Evolutionary conservation across 2,888 invertebrate species (phyloP).

Genomic region (Synergus japonicus): DNA sequence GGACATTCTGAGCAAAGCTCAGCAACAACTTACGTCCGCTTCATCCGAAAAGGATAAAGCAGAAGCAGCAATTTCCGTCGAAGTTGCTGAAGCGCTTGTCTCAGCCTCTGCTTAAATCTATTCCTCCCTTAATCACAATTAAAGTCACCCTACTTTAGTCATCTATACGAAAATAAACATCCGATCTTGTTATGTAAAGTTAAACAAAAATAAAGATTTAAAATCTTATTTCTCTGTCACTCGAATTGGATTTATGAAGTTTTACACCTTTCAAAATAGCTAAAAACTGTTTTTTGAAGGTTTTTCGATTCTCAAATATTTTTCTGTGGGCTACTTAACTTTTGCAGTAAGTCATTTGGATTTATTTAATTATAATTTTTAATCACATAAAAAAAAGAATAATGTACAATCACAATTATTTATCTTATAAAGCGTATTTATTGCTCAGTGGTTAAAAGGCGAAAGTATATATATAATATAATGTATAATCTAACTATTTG

Average conservation of each 20-base stretch:
- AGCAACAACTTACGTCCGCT: slow-evolving; percentile 89
- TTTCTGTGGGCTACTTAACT: too few species aligned
- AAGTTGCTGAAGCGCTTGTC: slow-evolving; percentile 95
- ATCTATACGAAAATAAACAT: background rate
- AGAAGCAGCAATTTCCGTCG: slow-evolving; percentile 94
- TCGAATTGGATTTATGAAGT: background rate
- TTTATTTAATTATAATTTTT: background rate
- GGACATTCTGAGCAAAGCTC: slow-evolving; percentile 90
- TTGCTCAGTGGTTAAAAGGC: slow-evolving; percentile 28
- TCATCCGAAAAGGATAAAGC: slow-evolving; percentile 89
- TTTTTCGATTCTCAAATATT: too few species aligned
- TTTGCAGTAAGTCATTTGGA: background rate
- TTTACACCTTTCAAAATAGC: background rate
- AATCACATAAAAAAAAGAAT: background rate
- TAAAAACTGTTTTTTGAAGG: too few species aligned
- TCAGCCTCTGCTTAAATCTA: slow-evolving; percentile 83
- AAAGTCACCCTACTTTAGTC: slow-evolving; percentile 26
- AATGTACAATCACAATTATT: background rate
- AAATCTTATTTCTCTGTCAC: background rate
- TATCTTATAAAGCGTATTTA: slow-evolving; percentile 32
- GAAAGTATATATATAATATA: slow-evolving; percentile 7
- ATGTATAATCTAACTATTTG: background rate
- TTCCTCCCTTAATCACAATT: background rate
- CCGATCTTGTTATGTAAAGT: slow-evolving; percentile 29
- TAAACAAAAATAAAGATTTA: slow-evolving; percentile 6